Conservation (phyloP, 2,113 vertebrate species). For the Caracal caracal region DNA sequence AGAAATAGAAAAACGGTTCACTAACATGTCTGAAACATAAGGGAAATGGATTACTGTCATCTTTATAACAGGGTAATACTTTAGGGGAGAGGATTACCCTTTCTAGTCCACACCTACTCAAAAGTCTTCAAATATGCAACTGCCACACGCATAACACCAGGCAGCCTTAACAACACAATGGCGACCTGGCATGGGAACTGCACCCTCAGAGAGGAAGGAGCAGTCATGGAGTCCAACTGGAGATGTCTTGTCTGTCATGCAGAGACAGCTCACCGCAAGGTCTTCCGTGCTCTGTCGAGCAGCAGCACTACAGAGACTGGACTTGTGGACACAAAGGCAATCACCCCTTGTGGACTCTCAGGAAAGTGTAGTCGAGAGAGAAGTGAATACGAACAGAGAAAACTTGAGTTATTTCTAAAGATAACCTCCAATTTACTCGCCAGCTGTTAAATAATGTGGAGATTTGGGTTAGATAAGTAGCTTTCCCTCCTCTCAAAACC, state of each 20-base stretch:
- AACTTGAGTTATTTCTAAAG: not conserved
- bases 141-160: not conserved
- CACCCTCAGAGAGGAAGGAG: not conserved
- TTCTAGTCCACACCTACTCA: not conserved
- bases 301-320: not conserved
- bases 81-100: not conserved
- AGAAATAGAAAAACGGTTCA: not conserved
- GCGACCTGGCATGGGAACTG: not conserved
- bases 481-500: not conserved
- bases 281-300: fast-evolving
- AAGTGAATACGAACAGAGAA: not conserved
- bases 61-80: not conserved
- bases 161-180: too few species aligned
- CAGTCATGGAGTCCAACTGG: fast-evolving
- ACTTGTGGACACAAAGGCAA: not conserved
- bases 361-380: not conserved
- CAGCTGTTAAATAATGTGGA: not conserved
- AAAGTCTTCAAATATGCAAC: not conserved
- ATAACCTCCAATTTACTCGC: not conserved
- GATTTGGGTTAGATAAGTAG: not conserved
- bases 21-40: not conserved
- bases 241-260: not conserved
- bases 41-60: not conserved
- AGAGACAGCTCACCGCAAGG: not conserved
- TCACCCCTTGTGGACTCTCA: too few species aligned